Evolutionary conservation across 2,113 vertebrate species (phyloP).

Genomic region (Sorex araneus): DNA sequence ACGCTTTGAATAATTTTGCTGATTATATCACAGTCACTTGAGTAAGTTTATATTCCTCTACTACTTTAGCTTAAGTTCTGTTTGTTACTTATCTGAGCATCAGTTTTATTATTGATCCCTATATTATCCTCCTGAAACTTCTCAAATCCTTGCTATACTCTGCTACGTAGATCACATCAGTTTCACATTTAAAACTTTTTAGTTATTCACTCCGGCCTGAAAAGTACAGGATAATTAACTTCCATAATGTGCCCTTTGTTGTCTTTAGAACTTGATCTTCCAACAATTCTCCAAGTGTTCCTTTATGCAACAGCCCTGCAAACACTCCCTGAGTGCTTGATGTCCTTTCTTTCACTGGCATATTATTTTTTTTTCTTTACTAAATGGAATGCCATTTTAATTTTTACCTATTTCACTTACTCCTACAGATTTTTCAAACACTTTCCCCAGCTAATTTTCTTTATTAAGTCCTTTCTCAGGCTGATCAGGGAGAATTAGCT

Average conservation of each 20-base stretch:
- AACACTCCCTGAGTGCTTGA: not conserved
- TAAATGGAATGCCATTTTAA: not conserved
- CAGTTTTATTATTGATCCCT: not conserved
- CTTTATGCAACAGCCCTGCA: not conserved
- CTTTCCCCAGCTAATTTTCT: not conserved
- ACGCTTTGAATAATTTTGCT: not conserved
- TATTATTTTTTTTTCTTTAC: slow-evolving; percentile 8
- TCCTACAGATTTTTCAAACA: slow-evolving; percentile 9
- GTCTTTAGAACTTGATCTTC: not conserved
- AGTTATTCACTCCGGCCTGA: not conserved
- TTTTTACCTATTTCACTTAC: not conserved
- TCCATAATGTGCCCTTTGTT: not conserved
- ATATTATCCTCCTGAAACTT: not conserved
- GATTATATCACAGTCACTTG: not conserved
- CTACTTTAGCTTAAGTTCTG: not conserved
- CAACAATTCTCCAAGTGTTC: not conserved
- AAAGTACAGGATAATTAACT: not conserved
- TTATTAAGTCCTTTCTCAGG: slow-evolving; percentile 6
- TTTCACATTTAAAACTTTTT: not conserved
- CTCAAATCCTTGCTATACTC: not conserved
- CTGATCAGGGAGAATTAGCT: not conserved
- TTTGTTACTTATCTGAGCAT: slow-evolving; percentile 1
- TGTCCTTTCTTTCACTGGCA: not conserved
- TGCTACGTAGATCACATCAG: not conserved
- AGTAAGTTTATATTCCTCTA: not conserved